A percentile compares a stretch with the other conserved stretches of the same genome.
Evolutionary conservation across 2,888 invertebrate genomes (phyloP).

Genomic region (Lasioglossum zephyrum): DNA sequence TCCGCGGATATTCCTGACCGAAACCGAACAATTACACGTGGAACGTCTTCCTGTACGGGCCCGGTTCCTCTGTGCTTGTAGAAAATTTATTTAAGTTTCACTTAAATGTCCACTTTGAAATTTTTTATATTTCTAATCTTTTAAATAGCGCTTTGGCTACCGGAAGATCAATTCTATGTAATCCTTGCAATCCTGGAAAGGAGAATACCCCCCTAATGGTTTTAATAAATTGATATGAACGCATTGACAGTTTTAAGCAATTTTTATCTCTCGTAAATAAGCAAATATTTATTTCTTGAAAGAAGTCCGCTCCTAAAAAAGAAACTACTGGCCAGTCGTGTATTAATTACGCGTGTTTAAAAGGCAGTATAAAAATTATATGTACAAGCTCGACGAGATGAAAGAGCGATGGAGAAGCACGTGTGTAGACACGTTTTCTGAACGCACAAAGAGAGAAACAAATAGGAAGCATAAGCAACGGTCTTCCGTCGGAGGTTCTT

Average conservation of each 20-base stretch:
- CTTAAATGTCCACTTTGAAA: neutral
- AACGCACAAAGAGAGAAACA: neutral
- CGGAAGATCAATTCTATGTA: too few species aligned
- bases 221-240: too few species aligned
- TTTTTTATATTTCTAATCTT: too few species aligned
- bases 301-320: too few species aligned
- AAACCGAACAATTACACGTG: constrained; percentile 22
- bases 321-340: too few species aligned
- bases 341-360: neutral
- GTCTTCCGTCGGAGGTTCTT: neutral
- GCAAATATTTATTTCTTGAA: too few species aligned
- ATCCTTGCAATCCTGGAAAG: too few species aligned
- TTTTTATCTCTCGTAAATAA: too few species aligned
- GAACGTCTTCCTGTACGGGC: constrained; percentile 11
- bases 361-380: neutral
- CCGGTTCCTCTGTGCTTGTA: neutral
- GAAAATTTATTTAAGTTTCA: neutral
- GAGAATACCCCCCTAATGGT: too few species aligned
- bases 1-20: constrained; percentile 10
- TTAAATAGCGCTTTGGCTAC: too few species aligned
- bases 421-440: neutral
- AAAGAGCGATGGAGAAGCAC: neutral
- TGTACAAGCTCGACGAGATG: neutral
- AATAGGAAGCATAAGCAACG: neutral
- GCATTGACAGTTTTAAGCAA: too few species aligned